A percentile compares a stretch with the other conserved stretches of the same genome.
Conservation (phyloP, 2,888 invertebrate genomes). For the Camponotus fellah region DNA sequence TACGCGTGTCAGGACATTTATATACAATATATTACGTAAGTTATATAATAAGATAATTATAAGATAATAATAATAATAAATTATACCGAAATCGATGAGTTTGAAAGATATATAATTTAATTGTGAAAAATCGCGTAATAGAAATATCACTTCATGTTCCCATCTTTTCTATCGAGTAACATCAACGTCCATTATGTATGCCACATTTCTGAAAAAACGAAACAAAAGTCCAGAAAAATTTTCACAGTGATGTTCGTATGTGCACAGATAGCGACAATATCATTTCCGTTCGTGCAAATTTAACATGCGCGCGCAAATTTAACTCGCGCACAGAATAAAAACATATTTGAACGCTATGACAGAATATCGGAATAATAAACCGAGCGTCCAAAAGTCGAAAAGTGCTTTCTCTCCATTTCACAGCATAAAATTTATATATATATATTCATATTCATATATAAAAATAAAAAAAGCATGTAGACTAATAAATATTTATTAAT, state of each 20-base stretch:
- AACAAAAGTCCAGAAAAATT: constrained; percentile 48
- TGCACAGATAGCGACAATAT: constrained; percentile 45
- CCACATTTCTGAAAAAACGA: constrained; percentile 39
- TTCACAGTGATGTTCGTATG: constrained; percentile 27
- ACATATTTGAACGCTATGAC: constrained; percentile 24
- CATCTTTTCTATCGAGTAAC: constrained; percentile 13
- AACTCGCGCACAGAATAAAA: constrained; percentile 41
- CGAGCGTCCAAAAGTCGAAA: constrained; percentile 33
- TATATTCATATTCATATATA: constrained; percentile 2
- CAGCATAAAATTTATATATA: constrained; percentile 22
- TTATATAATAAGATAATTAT: background rate
- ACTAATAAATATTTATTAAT: constrained; percentile 25
- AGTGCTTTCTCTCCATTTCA: constrained; percentile 30
- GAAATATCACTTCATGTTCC: constrained; percentile 9
- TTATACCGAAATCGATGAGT: background rate
- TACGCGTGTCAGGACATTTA: background rate
- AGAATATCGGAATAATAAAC: constrained; percentile 42
- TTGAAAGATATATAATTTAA: constrained; percentile 12
- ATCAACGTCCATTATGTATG: constrained; percentile 41
- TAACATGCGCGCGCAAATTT: constrained; percentile 44
- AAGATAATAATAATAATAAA: constrained; percentile 31
- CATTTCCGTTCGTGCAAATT: constrained; percentile 49
- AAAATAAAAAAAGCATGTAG: background rate
- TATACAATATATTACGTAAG: background rate
- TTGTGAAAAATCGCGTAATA: constrained; percentile 12